Conservation (phyloP, 2,888 invertebrate species). For the Fissipunctia ypsillon region DNA sequence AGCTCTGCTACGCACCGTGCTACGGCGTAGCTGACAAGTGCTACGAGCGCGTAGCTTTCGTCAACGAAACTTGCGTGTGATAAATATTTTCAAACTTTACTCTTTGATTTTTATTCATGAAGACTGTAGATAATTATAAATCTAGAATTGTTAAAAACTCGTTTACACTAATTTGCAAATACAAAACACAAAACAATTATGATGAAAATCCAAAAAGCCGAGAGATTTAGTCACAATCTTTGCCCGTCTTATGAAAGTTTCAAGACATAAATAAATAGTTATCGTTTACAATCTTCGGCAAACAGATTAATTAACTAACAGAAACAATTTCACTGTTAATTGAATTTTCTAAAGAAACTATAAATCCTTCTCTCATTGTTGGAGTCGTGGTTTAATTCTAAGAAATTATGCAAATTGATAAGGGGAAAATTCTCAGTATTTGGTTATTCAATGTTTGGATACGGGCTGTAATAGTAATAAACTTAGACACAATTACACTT, state of each 20-base stretch:
- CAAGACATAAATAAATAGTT: conserved; percentile 17
- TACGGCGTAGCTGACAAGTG: conserved; percentile 20
- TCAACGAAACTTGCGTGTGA: not conserved
- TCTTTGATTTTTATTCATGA: not conserved
- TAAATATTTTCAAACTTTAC: not conserved
- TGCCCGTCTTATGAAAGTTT: conserved; percentile 4
- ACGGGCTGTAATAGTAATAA: not conserved
- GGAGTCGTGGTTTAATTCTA: conserved; percentile 11
- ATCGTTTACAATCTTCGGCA: conserved; percentile 9
- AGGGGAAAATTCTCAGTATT: not conserved
- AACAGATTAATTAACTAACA: conserved; percentile 27
- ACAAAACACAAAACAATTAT: not conserved
- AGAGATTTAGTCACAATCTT: not conserved
- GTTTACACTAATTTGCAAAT: not conserved
- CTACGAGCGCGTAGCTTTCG: conserved; percentile 7
- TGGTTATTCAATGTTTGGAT: not conserved
- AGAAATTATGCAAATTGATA: not conserved
- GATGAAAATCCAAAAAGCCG: not conserved
- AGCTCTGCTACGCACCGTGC: not conserved
- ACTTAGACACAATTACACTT: not conserved
- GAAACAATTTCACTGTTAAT: conserved; percentile 34
- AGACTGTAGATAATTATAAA: too few relatives aligned
- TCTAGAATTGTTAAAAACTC: too few relatives aligned
- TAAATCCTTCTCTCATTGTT: conserved; percentile 23
- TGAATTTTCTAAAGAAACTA: conserved; percentile 37